Evolutionary conservation across 1,140 invertebrate genomes (phyloP), one percentile per base, ranked within the genome.

Genomic region (Plectus sambesii): DNA sequence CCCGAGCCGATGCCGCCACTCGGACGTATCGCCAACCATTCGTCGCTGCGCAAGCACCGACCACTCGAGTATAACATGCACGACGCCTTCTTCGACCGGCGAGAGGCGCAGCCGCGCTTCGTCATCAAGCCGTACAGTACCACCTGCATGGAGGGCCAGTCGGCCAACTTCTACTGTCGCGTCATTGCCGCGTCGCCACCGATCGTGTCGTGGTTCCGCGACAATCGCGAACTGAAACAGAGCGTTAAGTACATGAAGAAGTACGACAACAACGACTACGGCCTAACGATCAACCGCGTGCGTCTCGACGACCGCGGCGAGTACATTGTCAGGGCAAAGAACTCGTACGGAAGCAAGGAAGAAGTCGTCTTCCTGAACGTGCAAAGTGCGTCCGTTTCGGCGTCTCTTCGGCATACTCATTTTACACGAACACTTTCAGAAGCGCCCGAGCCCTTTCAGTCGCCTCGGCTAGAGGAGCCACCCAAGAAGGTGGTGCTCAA

Each of bases 171-270:
- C 76, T 87, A 87, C 62, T 98, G 90, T 70, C 81, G 88, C 56
- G 84, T 98, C 51, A 87, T 98, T 60, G 89, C 89, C 5, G 81
- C 85, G 48, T 88, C 90, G 19, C 79, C 87, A 19, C 86, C 92
- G 2, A 90, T 88, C 6, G 77, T 99, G 27, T 86, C 85, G 19
- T 99, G 94, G 94, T 75, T 58, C 55, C 82, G 86, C 56, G 89
- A 90, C 71, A 87, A 87, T 68, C 77, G 80, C 56, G 89, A 96
- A 63, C 74, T 98, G n/a, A 78, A 83, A 44, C 93, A 98, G 73
- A 93, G 88, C 58, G 88, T 94, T 22, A 99, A 99, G 73, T 93
- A 89, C 72, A 97, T 98, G 90, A 97, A 97, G 74, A 80, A 90
- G 56, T 98, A 97, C 68, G 76, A 80, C 25, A 87, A 85, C 29